Percentiles rank a stretch among this genome's conserved stretches.
Conservation (phyloP, 2,113 vertebrate genomes). For the Serinus canaria region DNA sequence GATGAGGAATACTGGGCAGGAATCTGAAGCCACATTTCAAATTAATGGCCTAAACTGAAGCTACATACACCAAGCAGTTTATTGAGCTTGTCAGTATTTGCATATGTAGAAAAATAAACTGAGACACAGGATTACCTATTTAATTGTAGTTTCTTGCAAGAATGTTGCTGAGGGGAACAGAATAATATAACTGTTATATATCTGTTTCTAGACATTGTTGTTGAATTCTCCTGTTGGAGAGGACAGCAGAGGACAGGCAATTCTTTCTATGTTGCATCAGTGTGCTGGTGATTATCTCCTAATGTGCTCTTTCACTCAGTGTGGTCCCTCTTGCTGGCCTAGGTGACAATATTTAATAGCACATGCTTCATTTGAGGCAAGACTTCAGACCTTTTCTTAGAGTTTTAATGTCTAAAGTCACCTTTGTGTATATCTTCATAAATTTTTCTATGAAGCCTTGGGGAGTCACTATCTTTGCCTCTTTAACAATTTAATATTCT, state of each 20-base stretch:
- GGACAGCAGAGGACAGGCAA: slow-evolving; percentile 1
- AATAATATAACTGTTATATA: not conserved
- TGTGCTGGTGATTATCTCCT: not conserved
- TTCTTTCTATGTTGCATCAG: not conserved
- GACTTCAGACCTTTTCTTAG: slow-evolving; percentile 9
- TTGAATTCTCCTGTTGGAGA: not conserved
- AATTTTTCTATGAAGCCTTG: slow-evolving; percentile 11
- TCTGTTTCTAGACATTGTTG: not conserved
- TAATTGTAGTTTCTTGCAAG: not conserved
- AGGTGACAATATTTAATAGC: slow-evolving; percentile 24
- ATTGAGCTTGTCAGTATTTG: not conserved
- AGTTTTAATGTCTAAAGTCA: slow-evolving; percentile 45
- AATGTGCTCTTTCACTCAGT: not conserved
- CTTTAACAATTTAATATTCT: slow-evolving; percentile 16
- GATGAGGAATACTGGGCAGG: not conserved
- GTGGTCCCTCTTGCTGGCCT: not conserved
- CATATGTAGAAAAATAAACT: not conserved
- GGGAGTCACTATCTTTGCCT: slow-evolving; percentile 8
- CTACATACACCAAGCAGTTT: not conserved
- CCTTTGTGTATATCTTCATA: slow-evolving; percentile 8
- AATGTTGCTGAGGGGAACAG: not conserved
- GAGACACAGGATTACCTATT: not conserved
- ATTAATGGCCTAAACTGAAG: not conserved
- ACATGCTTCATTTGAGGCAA: slow-evolving; percentile 19
- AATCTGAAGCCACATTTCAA: not conserved